Evolutionary conservation across 2,113 vertebrate species (phyloP), one percentile per base, ranked within the genome.

Genomic region (Anguilla rostrata): DNA sequence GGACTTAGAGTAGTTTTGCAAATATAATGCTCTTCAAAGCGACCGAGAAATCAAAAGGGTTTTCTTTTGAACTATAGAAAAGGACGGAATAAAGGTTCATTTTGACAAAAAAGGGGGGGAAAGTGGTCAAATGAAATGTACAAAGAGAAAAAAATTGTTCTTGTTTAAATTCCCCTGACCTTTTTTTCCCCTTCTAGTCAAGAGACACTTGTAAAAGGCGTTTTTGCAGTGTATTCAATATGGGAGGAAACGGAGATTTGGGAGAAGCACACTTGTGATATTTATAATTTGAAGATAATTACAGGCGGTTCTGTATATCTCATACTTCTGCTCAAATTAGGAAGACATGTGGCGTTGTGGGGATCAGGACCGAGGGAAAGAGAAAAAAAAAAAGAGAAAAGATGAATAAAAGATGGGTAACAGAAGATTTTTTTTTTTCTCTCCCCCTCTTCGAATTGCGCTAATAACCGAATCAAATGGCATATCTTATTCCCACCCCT

Each of bases 391-490:
- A 82, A 41, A 82, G n/a, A 82, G 41, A 53, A 82, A 82, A 22
- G n/a, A 82, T 75, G 71, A 75, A 75, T 75, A 75, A 75, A 75
- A 75, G 71, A 75, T 34, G 71, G 71, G 34, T 75, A 75, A 75
- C 71, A 75, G 18, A 66, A 85, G 43, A 78, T 60, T 22, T 18
- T 79, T 85, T 85, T 85, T 89, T 75, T 88, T 85, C 34, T 34
- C 34, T 34, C 34, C 90, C 87, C 88, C 39, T 87, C 87, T 87
- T 39, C 90, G 89, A 71, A 83, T 89, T 89, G 87, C 93, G 87
- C 86, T 86, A 87, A 87, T 92, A 88, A 86, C 89, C 89, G 90
- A 89, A 92, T 39, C n/a, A 91, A 91, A 87, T 43, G 29, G 39
- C 5, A 29, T 39, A 81, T 91, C 87, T 85, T 82, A 81, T 88